Conservation (phyloP, 2,888 invertebrate species). For the Acanthosepion lycidas region DNA sequence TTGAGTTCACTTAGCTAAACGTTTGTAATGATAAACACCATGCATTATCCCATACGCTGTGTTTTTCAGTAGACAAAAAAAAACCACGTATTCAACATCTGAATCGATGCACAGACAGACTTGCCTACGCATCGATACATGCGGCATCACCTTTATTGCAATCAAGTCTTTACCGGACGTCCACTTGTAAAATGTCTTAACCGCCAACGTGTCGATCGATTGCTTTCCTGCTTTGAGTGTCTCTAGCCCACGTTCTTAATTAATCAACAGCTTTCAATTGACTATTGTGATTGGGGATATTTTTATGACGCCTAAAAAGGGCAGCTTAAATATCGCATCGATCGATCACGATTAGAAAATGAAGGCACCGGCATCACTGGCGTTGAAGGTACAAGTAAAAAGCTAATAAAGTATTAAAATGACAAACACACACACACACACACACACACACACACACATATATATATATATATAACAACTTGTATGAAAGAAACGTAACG, state of each 20-base stretch:
- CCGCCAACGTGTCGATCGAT: not conserved
- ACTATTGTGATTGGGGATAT: slow-evolving; percentile 25
- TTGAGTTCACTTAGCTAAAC: no score
- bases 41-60: not conserved
- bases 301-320: not conserved
- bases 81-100: not conserved
- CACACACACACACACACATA: no score
- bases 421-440: accelerated
- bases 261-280: slow-evolving; percentile 10
- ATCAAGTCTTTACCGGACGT: not conserved
- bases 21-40: no score
- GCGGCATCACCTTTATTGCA: not conserved
- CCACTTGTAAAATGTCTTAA: slow-evolving; percentile 6
- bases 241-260: not conserved
- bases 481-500: not conserved
- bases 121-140: not conserved
- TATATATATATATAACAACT: not conserved
- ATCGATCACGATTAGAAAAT: not conserved
- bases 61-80: not conserved
- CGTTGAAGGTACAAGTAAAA: not conserved
- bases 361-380: not conserved
- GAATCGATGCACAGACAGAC: not conserved
- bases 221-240: not conserved
- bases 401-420: not conserved
- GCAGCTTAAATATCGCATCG: not conserved